Base-by-base conservation (phyloP, 1,140 invertebrate genomes). In the Globodera rostochiensis region DNA sequence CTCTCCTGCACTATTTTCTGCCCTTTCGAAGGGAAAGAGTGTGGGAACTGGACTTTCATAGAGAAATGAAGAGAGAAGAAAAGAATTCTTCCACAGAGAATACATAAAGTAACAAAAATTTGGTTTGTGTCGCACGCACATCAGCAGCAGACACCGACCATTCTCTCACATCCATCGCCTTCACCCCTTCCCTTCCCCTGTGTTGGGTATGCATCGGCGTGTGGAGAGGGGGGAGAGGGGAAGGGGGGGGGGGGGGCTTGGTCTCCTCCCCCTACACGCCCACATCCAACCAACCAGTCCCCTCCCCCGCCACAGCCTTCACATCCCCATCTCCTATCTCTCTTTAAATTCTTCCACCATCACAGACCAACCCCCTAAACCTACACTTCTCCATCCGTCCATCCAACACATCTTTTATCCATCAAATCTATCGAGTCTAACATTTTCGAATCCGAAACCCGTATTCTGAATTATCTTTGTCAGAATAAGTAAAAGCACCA, bases 181-280 rank as follows among this genome's bases (percentile, higher is more conserved):
- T 60, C 57, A 60, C 57, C 9, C 57, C 4, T 15, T 60, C 1
- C 9, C 57, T 60, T 8, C 57, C 57, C 5, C 57, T 60, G 57
- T 60, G 57, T 60, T 60, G 57, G 57, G 57, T 60, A 60, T 60
- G 57, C 57, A 60, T 60, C 57, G 57, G 57, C 57, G 57, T 60
- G 57, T 15, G 57, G 57, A 15, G 15, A 15, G 15, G 57, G 15
- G 4, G 8, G 57, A 7, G 13, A 60, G 8, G 15, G 57, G 6
- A 7, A 0, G 57, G 6, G 57, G 6, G 6, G 13, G 57, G 57
- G 57, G 57, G 57, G 9, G 8, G 9, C 57, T 15, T 60, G 57
- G 9, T 60, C 57, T 5, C 57, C 57, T 15, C 6, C 13, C 57
- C 57, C 9, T 60, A 5, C 57, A 4, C 57, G 15, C 15, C 15